Percentiles rank a stretch among this genome's conserved stretches.
Conservation (phyloP, 2,797 vertebrate genomes). For the Halcyon badia region DNA sequence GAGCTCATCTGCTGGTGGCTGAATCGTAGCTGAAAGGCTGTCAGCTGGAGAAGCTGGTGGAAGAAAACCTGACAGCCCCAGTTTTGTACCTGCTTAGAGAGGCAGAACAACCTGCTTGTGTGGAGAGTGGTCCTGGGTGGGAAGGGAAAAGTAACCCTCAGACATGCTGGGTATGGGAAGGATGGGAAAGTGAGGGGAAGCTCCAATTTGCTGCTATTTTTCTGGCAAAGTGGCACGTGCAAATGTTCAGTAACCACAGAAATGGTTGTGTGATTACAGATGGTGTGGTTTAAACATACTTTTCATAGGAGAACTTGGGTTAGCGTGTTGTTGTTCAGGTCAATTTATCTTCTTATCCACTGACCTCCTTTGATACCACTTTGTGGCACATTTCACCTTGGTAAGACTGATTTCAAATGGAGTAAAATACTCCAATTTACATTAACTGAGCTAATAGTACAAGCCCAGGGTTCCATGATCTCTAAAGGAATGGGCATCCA, state of each 20-base stretch:
- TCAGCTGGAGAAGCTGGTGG: not conserved
- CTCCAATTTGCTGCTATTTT: not conserved
- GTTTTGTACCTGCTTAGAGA: not conserved
- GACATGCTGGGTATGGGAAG: not conserved
- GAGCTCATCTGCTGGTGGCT: not conserved
- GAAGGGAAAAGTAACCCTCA: not conserved
- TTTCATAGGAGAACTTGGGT: not conserved
- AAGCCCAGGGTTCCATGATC: not conserved
- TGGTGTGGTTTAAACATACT: not conserved
- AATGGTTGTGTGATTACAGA: not conserved
- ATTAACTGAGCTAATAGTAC: not conserved
- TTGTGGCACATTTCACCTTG: not conserved
- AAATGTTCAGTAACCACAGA: not conserved
- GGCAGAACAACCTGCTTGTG: not conserved
- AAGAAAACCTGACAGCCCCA: not conserved
- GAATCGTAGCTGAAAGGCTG: not conserved
- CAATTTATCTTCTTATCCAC: not conserved
- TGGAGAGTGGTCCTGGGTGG: not conserved
- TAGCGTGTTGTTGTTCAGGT: not conserved
- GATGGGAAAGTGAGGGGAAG: not conserved
- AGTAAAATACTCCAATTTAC: not conserved
- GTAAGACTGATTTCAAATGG: not conserved
- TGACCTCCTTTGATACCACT: not conserved
- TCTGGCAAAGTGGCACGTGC: not conserved
- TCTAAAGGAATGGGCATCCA: not conserved